Percentiles rank a stretch among this genome's conserved stretches.
These are phyloP conservation scores for Petrocephalus microphthalmus DNA, from an alignment of 2,113 vertebrate genomes.

Conservation along the genomic window DNA sequence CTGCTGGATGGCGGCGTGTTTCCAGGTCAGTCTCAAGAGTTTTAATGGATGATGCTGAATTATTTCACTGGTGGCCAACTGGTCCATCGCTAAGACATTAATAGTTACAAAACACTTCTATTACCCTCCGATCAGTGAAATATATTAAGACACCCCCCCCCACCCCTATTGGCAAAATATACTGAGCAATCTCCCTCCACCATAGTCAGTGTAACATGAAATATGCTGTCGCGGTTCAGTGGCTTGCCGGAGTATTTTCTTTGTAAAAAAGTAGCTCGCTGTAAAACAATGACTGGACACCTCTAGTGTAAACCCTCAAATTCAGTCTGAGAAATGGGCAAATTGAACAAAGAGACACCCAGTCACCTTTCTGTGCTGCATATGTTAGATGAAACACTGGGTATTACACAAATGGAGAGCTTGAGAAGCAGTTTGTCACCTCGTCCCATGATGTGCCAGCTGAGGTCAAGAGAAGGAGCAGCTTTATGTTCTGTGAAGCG, in stretches of 20 bases:
- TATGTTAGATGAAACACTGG: background rate
- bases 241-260: background rate
- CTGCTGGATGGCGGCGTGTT: background rate
- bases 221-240: background rate
- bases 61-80: background rate
- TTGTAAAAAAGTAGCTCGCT: background rate
- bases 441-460: background rate
- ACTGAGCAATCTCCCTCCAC: too few relatives aligned
- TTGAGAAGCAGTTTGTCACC: background rate
- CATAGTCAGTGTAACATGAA: background rate
- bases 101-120: background rate
- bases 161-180: background rate
- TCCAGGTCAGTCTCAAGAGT: background rate
- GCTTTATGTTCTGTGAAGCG: background rate
- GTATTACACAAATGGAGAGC: background rate
- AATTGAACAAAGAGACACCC: background rate
- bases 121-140: background rate
- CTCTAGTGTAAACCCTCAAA: background rate
- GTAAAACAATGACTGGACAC: background rate
- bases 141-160: background rate
- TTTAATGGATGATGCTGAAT: background rate
- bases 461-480: background rate
- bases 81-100: background rate
- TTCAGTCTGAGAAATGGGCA: background rate
- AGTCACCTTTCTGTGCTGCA: background rate